Conservation (phyloP, 2,797 vertebrate genomes). For the Anolis apletophallus region DNA sequence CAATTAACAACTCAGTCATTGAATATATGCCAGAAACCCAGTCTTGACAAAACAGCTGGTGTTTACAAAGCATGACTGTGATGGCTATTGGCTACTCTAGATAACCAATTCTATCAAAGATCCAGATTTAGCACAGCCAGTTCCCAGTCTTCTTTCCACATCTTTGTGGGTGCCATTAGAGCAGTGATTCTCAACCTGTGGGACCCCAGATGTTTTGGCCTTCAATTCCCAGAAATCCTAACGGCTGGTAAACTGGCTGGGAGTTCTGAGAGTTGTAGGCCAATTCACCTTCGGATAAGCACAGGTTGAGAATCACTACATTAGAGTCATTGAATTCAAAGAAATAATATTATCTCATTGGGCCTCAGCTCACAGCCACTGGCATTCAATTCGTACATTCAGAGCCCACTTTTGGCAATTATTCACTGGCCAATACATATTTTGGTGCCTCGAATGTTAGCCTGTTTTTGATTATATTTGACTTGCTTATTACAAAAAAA, state of each 20-base stretch:
- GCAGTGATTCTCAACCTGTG: too few relatives aligned
- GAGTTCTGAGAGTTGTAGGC: neutral
- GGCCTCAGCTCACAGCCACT: neutral
- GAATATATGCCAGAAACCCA: neutral
- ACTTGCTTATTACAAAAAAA: too few relatives aligned
- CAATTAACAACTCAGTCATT: too few relatives aligned
- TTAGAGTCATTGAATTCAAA: neutral
- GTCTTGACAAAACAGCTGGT: neutral
- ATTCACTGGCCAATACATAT: too few relatives aligned
- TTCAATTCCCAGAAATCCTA: too few relatives aligned
- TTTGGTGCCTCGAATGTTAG: too few relatives aligned
- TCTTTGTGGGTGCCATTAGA: too few relatives aligned
- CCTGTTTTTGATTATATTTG: too few relatives aligned
- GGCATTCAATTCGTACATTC: neutral
- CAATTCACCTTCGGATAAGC: too few relatives aligned
- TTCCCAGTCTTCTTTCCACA: neutral
- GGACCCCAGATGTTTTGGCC: too few relatives aligned
- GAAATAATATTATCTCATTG: neutral
- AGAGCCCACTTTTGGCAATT: neutral
- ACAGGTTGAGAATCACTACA: too few relatives aligned
- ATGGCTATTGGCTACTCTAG: neutral
- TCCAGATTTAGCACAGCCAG: neutral
- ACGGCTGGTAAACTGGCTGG: too few relatives aligned
- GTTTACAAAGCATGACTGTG: neutral
- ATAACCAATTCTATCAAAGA: neutral